Percentiles rank a stretch among this genome's conserved stretches.
Conservation (phyloP, 1,140 invertebrate species). For the Myzus persicae region DNA sequence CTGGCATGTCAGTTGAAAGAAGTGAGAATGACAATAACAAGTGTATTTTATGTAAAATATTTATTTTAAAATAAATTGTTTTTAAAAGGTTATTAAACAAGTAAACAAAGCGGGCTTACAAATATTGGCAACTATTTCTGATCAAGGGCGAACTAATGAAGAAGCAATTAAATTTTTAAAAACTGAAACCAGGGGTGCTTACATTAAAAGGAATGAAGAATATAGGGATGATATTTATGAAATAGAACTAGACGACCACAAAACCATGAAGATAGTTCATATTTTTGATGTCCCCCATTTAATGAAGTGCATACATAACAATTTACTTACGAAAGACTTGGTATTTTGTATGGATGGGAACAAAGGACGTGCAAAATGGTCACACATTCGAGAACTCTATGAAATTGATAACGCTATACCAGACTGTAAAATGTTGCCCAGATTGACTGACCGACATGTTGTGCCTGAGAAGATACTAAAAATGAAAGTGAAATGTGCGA, state of each 20-base stretch:
- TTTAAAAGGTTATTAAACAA: background rate
- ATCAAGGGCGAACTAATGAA: background rate
- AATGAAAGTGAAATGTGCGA: background rate
- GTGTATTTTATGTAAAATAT: too few species aligned
- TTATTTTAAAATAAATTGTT: background rate
- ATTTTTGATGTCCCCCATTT: slow-evolving; percentile 21
- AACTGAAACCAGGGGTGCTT: background rate
- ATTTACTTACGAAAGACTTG: background rate
- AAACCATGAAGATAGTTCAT: background rate
- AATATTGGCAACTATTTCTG: background rate
- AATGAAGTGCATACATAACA: background rate
- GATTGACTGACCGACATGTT: background rate
- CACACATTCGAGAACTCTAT: background rate
- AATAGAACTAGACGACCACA: background rate
- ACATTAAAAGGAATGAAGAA: background rate
- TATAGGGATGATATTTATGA: background rate
- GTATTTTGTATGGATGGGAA: background rate
- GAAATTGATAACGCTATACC: background rate
- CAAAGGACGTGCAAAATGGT: background rate
- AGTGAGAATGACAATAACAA: background rate
- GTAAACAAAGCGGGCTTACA: background rate
- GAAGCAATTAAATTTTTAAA: background rate
- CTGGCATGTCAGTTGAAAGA: background rate
- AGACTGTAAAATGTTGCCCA: slow-evolving; percentile 19
- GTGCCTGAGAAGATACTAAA: background rate